Conservation (phyloP, 2,888 invertebrate genomes). For the Latrodectus hesperus region DNA sequence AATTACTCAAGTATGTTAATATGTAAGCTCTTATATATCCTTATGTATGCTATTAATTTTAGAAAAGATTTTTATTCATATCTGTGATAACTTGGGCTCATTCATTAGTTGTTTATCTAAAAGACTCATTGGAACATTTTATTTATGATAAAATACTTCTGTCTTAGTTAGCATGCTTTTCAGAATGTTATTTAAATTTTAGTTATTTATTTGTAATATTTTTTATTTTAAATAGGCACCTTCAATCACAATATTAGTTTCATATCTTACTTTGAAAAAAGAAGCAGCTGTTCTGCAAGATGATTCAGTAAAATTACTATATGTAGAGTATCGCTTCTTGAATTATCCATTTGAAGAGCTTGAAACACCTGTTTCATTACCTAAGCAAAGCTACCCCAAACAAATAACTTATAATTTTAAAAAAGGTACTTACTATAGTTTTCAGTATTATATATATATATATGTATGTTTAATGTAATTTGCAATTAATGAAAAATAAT, state of each 20-base stretch:
- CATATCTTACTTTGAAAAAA: slow-evolving; percentile 29
- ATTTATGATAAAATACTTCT: too few relatives aligned
- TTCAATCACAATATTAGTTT: slow-evolving; percentile 35
- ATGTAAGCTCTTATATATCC: not conserved
- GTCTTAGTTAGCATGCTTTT: too few relatives aligned
- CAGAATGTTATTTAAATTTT: too few relatives aligned
- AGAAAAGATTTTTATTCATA: too few relatives aligned
- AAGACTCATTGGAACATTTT: too few relatives aligned
- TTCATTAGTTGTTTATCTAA: too few relatives aligned
- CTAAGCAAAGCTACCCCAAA: slow-evolving; percentile 75
- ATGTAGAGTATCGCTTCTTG: slow-evolving; percentile 76
- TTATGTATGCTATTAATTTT: too few relatives aligned
- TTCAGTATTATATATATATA: not conserved
- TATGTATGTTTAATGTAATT: not conserved
- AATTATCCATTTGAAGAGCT: slow-evolving; percentile 75
- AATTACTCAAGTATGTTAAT: slow-evolving; percentile 12
- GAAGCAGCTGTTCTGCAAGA: slow-evolving; percentile 70
- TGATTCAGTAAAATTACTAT: slow-evolving; percentile 74
- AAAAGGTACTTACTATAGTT: slow-evolving; percentile 73
- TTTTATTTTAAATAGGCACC: not conserved
- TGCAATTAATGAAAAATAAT: not conserved
- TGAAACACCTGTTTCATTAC: slow-evolving; percentile 76
- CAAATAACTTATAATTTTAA: slow-evolving; percentile 76
- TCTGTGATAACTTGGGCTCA: too few relatives aligned
- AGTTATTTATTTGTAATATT: too few relatives aligned